Evolutionary conservation across 2,888 invertebrate genomes (phyloP).

Genomic region (Spodoptera picta): DNA sequence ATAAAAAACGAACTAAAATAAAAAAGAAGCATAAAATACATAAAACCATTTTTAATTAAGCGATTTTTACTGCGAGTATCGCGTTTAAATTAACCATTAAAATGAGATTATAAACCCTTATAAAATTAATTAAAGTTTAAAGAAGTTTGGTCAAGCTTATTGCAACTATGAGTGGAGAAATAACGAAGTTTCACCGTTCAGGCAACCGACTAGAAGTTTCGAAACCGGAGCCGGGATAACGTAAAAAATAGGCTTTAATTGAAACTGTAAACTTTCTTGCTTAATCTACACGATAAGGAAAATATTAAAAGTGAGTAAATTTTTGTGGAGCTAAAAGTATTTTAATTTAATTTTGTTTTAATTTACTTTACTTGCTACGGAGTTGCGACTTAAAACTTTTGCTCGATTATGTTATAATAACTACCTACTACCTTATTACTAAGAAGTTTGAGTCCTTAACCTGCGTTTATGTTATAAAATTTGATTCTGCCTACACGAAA

Average conservation of each 20-base stretch:
- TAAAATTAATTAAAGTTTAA: constrained; percentile 70
- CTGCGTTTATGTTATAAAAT: too few species aligned
- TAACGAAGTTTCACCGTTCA: constrained; percentile 63
- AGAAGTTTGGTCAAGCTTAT: constrained; percentile 69
- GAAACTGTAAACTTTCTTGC: constrained; percentile 64
- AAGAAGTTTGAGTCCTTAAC: too few species aligned
- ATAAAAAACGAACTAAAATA: constrained; percentile 11
- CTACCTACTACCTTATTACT: too few species aligned
- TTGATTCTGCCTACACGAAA: too few species aligned
- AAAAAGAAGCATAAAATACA: constrained; percentile 8
- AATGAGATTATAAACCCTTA: constrained; percentile 53
- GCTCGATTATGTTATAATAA: neutral
- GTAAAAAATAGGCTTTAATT: constrained; percentile 63
- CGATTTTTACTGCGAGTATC: constrained; percentile 15
- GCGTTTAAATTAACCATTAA: constrained; percentile 47
- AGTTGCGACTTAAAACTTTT: neutral
- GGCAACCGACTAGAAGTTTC: constrained; percentile 61
- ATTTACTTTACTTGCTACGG: neutral
- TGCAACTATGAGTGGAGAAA: constrained; percentile 69
- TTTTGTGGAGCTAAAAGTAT: constrained; percentile 29
- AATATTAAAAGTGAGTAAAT: constrained; percentile 46
- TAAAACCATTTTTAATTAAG: constrained; percentile 39
- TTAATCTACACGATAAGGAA: constrained; percentile 53
- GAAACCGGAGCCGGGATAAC: constrained; percentile 48
- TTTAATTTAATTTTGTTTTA: constrained; percentile 1